Evolutionary conservation across 2,113 vertebrate species (phyloP).

Genomic region (Miniopterus natalensis): DNA sequence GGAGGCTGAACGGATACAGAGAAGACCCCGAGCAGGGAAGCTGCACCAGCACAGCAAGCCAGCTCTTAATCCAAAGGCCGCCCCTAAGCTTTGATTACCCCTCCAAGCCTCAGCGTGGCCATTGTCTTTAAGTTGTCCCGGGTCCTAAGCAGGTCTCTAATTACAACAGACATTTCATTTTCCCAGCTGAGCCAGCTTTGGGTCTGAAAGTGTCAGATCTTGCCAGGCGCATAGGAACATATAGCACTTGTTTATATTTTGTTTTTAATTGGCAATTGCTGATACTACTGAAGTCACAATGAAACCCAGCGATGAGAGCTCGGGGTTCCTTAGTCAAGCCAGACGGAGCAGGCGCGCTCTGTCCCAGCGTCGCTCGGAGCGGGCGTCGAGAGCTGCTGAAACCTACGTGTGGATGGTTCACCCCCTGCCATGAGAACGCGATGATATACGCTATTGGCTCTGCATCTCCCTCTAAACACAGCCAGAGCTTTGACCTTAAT

Average conservation of each 20-base stretch:
- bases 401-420: neutral
- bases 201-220: neutral
- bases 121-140: neutral
- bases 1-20: neutral
- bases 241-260: neutral
- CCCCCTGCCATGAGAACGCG: neutral
- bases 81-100: neutral
- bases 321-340: neutral
- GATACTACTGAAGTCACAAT: neutral
- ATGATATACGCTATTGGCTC: neutral
- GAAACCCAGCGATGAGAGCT: neutral
- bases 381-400: neutral
- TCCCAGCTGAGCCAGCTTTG: neutral
- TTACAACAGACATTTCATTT: neutral
- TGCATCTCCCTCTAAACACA: neutral
- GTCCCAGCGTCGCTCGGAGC: neutral
- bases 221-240: neutral
- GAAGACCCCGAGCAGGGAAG: neutral
- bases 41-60: neutral
- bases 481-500: neutral
- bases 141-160: neutral
- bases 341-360: neutral
- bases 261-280: neutral
- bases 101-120: neutral
- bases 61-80: neutral